Base-by-base conservation (phyloP, 2,888 invertebrate species). In the Cerastis leucographa region DNA sequence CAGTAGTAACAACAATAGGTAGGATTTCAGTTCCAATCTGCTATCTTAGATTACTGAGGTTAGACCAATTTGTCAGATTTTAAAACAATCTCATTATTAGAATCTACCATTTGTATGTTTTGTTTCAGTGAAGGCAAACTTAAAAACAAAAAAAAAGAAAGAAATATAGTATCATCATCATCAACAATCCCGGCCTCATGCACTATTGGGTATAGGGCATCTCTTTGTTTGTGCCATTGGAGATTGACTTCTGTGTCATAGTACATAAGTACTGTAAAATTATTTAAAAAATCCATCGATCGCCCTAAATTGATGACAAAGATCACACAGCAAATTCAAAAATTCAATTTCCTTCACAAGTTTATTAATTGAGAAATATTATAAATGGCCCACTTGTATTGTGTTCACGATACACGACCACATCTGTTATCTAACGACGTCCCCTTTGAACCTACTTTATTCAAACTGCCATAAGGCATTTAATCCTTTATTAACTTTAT, bases 341-440 rank as follows among this genome's bases (percentile, higher is more conserved):
- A 46, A 25, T 44, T 49, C 12, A 56, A 22, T 7, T 14, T 17
- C 3, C 67, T 68, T 73, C 40, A 73, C 25, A 80, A 87, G 80
- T 85, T 86, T 81, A 79, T 83, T 78, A 84, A 86, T 79, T 88
- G 85, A 76, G 74, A 56, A 83, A 86, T 82, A 85, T 78, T 79
- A 82, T 76, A 80, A 89, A 89, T 85, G 71, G 71, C 67, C 71
- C 44, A 80, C 85, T 87, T 80, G 74, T 83, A 84, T 81, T 76
- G 71, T 68, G 80, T 84, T 82, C 85, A 85, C 61, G 78, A 72
- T 77, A 74, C 87, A 88, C 82, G 40, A 77, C 74, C 79, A 74
- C 86, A 87, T 84, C 87, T 87, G 83, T 84, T 81, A 82, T 83
- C 74, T 87, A 78, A 86, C 56, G 83, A 87, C 84, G 84, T 86